These are phyloP conservation scores for Oligia latruncula DNA, from an alignment of 2,888 invertebrate genomes.

Conservation along the genomic window DNA sequence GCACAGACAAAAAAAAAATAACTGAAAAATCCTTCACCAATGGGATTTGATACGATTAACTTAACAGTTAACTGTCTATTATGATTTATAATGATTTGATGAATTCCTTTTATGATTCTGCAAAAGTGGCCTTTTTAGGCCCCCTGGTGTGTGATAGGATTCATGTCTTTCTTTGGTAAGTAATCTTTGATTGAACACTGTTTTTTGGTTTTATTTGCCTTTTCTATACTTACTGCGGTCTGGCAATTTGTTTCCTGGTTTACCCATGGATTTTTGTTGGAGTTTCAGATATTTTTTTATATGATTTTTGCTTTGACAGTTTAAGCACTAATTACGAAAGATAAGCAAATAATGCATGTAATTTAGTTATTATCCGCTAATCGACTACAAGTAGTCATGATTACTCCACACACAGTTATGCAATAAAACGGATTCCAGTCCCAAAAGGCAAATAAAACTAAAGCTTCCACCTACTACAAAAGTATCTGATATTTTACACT, in stretches of 20 bases:
- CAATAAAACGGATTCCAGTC: no score
- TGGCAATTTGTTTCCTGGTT: not conserved
- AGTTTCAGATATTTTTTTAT: no score
- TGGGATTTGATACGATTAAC: no score
- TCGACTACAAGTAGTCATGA: not conserved
- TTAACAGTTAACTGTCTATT: no score
- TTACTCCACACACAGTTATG: not conserved
- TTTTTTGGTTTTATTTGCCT: not conserved
- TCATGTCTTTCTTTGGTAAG: not conserved
- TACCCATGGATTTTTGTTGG: no score
- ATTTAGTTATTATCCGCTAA: not conserved
- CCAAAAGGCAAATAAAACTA: not conserved
- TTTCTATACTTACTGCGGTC: not conserved
- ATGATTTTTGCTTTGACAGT: not conserved
- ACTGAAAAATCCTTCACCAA: no score
- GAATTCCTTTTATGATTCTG: no score
- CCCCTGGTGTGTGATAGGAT: no score
- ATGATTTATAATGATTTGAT: no score
- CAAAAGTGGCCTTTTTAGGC: no score
- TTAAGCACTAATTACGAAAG: not conserved
- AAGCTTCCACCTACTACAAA: not conserved
- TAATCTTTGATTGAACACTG: not conserved
- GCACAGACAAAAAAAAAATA: no score
- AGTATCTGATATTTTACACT: not conserved
- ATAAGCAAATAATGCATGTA: not conserved